A percentile compares a stretch with the other conserved stretches of the same genome.
Evolutionary conservation across 2,888 invertebrate genomes (phyloP).

Genomic region (Dusona sp.): DNA sequence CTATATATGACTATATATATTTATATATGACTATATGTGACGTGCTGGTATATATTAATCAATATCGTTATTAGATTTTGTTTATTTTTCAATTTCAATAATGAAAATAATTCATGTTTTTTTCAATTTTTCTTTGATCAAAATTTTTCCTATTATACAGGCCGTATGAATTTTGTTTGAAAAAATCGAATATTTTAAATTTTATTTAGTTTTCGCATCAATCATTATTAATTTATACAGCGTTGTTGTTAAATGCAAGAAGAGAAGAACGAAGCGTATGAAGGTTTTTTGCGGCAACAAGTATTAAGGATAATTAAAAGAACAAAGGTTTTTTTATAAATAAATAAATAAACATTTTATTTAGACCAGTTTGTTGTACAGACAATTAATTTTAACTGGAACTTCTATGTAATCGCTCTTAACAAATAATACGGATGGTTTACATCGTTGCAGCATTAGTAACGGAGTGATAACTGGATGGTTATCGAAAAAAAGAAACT

Average conservation of each 20-base stretch:
- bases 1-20: too few relatives aligned
- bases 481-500: neutral
- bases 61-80: neutral
- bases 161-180: too few relatives aligned
- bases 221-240: neutral
- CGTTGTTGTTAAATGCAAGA: neutral
- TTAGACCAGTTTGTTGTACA: neutral
- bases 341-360: conserved; percentile 14
- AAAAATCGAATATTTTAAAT: too few relatives aligned
- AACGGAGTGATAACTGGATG: neutral
- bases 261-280: neutral
- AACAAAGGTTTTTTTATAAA: neutral
- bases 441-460: conserved; percentile 15
- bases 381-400: conserved; percentile 8
- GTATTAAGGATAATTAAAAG: neutral
- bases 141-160: too few relatives aligned
- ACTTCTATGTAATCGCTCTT: neutral
- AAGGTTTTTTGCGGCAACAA: too few relatives aligned
- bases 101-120: too few relatives aligned
- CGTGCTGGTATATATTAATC: too few relatives aligned
- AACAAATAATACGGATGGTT: neutral
- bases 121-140: too few relatives aligned
- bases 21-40: too few relatives aligned
- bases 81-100: too few relatives aligned
- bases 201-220: too few relatives aligned